phyloP scores from a whole-genome alignment of 2,797 vertebrate genomes.

The Phoxinus dragarum region DNA sequence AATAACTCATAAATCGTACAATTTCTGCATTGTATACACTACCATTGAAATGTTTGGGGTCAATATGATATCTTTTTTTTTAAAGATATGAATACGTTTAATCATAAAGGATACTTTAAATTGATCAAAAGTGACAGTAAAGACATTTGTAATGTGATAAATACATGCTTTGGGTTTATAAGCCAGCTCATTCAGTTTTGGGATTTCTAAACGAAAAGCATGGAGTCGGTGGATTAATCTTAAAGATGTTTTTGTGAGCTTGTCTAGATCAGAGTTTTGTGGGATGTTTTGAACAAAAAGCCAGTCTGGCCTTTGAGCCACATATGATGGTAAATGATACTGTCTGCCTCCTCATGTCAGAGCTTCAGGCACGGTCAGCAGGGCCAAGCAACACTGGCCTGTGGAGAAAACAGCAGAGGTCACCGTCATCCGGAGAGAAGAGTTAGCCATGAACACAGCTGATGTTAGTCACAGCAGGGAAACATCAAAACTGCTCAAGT shows the following conservation, averaged over 20 bases:
- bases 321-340: slow-evolving; percentile 38
- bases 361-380: slow-evolving; percentile 9
- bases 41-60: background rate
- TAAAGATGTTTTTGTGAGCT: background rate
- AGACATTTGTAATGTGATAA: background rate
- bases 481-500: background rate
- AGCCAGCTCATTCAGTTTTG: background rate
- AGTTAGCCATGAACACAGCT: slow-evolving; percentile 19
- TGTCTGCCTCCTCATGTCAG: slow-evolving; percentile 32
- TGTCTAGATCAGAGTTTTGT: slow-evolving; percentile 18
- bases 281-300: slow-evolving; percentile 29
- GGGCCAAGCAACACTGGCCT: slow-evolving; percentile 10
- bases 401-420: slow-evolving; percentile 34
- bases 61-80: no score
- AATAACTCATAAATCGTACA: background rate
- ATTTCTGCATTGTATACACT: background rate
- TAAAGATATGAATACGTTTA: background rate
- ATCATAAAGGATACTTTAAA: no score
- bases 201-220: no score
- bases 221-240: background rate
- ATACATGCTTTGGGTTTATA: no score
- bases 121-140: background rate
- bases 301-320: slow-evolving; percentile 37
- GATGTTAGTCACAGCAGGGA: slow-evolving; percentile 12
- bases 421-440: slow-evolving; percentile 17